phyloP scores from a whole-genome alignment of 2,113 vertebrate species.

The Capra hircus region DNA sequence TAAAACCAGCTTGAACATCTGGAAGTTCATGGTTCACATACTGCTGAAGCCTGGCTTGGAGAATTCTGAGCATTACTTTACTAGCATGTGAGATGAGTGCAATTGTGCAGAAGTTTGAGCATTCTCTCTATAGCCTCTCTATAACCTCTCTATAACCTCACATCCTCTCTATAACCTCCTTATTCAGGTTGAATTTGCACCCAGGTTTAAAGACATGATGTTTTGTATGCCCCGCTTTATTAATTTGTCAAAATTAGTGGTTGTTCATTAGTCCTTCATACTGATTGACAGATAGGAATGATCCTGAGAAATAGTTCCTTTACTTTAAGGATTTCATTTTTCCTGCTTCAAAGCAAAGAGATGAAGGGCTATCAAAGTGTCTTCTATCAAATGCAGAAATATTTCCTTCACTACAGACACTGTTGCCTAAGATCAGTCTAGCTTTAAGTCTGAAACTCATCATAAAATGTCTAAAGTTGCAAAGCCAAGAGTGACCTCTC shows the following conservation, averaged over 20 bases:
- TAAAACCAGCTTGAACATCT: no score
- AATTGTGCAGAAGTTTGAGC: no score
- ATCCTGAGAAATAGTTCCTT: neutral
- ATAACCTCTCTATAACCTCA: no score
- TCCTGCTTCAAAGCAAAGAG: neutral
- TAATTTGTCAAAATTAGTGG: neutral
- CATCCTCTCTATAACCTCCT: neutral
- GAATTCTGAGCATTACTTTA: no score
- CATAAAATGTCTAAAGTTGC: neutral
- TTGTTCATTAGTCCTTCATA: neutral
- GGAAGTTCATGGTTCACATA: no score
- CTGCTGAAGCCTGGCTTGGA: no score
- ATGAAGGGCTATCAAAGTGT: neutral
- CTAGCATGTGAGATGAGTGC: no score
- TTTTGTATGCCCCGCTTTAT: neutral
- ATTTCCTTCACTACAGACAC: neutral
- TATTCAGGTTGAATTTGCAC: neutral
- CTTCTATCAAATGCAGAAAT: neutral
- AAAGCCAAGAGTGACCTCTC: neutral
- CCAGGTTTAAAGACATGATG: neutral
- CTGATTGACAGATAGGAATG: neutral
- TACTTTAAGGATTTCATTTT: neutral
- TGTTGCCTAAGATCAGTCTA: neutral
- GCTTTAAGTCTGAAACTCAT: neutral
- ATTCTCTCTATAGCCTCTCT: no score